phyloP scores from a whole-genome alignment of 2,797 vertebrate species.

The Catostomus latipinnis region DNA sequence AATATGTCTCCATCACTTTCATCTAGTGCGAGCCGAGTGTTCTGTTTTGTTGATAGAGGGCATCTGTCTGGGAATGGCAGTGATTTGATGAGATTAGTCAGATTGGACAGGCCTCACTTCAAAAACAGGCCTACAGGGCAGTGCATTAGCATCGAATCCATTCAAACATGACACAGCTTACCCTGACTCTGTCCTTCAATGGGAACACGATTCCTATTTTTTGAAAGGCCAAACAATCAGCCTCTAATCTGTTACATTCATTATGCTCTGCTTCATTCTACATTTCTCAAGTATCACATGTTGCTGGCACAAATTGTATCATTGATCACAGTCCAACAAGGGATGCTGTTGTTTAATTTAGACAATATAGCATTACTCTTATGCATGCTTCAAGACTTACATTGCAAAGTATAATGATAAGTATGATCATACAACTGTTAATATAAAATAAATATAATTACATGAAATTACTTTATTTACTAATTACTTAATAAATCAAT shows the following conservation, averaged over 20 bases:
- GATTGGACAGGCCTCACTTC: conserved; percentile 66
- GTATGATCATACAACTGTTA: neutral
- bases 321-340: conserved; percentile 19
- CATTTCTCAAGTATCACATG: conserved; percentile 43
- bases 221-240: conserved; percentile 59
- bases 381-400: too few relatives aligned
- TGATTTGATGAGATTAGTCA: conserved; percentile 67
- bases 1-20: neutral
- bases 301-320: conserved; percentile 32
- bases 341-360: neutral
- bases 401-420: neutral
- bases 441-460: too few relatives aligned
- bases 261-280: conserved; percentile 36
- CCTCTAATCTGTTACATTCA: conserved; percentile 51
- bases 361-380: neutral
- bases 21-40: conserved; percentile 20
- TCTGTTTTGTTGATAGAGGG: conserved; percentile 61
- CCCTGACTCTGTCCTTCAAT: conserved; percentile 65
- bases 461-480: too few relatives aligned
- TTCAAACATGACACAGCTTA: conserved; percentile 66
- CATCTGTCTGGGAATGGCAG: conserved; percentile 68
- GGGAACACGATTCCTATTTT: conserved; percentile 56
- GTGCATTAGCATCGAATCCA: conserved; percentile 69
- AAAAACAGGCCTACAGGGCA: conserved; percentile 64
- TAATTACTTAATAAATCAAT: too few relatives aligned